These are phyloP conservation scores for Rafetus swinhoei DNA, from an alignment of 2,113 vertebrate genomes.

Conservation along the genomic window DNA sequence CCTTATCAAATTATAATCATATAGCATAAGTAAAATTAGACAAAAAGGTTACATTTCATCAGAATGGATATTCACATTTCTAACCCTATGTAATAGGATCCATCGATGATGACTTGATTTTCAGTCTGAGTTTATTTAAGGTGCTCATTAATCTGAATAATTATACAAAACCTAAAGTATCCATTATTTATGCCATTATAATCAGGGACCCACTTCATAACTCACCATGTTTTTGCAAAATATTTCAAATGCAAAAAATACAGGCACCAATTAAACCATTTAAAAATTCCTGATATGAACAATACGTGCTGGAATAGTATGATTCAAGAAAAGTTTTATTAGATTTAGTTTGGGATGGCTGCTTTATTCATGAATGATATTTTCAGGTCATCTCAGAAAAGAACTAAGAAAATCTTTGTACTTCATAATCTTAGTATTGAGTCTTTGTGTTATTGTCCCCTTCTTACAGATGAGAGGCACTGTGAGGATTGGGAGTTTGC, in stretches of 20 bases:
- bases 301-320: background rate
- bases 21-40: conserved; percentile 8
- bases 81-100: background rate
- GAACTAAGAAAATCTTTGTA: fast-evolving
- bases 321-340: background rate
- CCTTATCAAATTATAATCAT: background rate
- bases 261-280: background rate
- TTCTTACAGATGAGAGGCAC: background rate
- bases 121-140: background rate
- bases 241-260: background rate
- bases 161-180: background rate
- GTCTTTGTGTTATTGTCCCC: background rate
- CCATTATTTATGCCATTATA: background rate
- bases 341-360: background rate
- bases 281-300: background rate
- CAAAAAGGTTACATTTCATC: conserved; percentile 3
- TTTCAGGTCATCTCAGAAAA: background rate
- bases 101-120: background rate
- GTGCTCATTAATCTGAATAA: background rate
- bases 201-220: background rate
- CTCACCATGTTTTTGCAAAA: background rate
- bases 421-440: background rate
- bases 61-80: background rate
- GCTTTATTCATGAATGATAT: background rate
- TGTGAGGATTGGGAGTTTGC: background rate